These are phyloP conservation scores for Diglossa brunneiventris DNA, from an alignment of 2,113 vertebrate genomes.

Conservation along the genomic window DNA sequence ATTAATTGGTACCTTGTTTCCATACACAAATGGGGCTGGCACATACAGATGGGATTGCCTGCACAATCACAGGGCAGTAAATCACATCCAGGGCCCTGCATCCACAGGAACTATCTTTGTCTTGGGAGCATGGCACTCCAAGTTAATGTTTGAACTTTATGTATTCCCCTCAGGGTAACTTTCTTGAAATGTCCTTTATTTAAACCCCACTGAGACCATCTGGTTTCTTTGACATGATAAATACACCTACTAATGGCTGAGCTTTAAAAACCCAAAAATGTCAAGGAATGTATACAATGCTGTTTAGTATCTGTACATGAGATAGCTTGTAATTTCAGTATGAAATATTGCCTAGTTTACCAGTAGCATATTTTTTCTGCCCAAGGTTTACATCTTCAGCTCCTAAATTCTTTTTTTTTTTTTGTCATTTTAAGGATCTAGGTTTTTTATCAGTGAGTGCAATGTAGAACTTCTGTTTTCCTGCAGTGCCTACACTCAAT, in stretches of 20 bases:
- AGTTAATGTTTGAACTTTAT: neutral
- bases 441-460: neutral
- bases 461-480: neutral
- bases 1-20: neutral
- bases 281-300: neutral
- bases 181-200: constrained; percentile 3
- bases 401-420: neutral
- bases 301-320: neutral
- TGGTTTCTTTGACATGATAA: constrained; percentile 60
- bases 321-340: neutral
- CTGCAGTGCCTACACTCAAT: neutral
- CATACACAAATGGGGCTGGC: neutral
- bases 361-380: neutral
- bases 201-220: constrained; percentile 12
- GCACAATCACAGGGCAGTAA: neutral
- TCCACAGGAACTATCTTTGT: neutral
- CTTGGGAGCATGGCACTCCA: neutral
- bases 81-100: neutral
- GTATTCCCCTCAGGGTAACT: neutral
- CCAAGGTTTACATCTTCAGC: neutral
- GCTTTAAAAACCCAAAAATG: neutral
- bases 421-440: neutral
- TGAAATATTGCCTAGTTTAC: neutral
- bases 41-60: neutral
- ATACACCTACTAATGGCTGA: neutral